Conservation (phyloP, 2,888 invertebrate genomes). For the Heliothis peltigera region DNA sequence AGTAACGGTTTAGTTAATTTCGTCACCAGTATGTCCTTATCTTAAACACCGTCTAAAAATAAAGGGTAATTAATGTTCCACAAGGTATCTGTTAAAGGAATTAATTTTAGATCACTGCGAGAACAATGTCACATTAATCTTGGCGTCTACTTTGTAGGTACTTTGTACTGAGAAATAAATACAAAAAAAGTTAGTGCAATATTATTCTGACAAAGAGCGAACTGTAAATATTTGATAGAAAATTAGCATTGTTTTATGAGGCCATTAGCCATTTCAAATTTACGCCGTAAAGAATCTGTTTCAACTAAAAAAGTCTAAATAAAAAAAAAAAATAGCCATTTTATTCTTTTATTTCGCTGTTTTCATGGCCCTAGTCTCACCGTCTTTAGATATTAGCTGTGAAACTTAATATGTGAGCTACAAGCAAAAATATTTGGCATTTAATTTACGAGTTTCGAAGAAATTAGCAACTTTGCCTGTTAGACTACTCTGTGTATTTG, state of each 20-base stretch:
- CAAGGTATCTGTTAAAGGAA: slow-evolving; percentile 12
- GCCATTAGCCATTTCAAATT: too few species aligned
- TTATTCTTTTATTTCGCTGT: neutral
- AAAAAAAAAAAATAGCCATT: neutral
- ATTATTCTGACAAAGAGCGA: too few species aligned
- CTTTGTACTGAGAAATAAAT: neutral
- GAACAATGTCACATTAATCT: slow-evolving; percentile 25
- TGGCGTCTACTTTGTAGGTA: slow-evolving; percentile 8
- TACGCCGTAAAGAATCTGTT: too few species aligned
- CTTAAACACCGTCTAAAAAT: slow-evolving; percentile 15
- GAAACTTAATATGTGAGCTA: slow-evolving; percentile 66
- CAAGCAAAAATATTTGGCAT: slow-evolving; percentile 63
- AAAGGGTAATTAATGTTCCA: slow-evolving; percentile 23
- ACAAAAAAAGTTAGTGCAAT: neutral
- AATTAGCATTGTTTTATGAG: too few species aligned
- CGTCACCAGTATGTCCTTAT: neutral
- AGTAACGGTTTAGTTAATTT: neutral
- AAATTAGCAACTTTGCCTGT: slow-evolving; percentile 61
- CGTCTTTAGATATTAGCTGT: slow-evolving; percentile 59
- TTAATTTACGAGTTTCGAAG: slow-evolving; percentile 62
- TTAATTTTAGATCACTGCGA: slow-evolving; percentile 18
- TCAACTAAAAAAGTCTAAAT: too few species aligned
- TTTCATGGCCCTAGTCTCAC: slow-evolving; percentile 41
- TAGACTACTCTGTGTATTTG: slow-evolving; percentile 34
- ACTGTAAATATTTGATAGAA: too few species aligned